A percentile compares a stretch with the other conserved stretches of the same genome.
phyloP scores from a whole-genome alignment of 1,140 invertebrate species.

The Anastrepha obliqua region DNA sequence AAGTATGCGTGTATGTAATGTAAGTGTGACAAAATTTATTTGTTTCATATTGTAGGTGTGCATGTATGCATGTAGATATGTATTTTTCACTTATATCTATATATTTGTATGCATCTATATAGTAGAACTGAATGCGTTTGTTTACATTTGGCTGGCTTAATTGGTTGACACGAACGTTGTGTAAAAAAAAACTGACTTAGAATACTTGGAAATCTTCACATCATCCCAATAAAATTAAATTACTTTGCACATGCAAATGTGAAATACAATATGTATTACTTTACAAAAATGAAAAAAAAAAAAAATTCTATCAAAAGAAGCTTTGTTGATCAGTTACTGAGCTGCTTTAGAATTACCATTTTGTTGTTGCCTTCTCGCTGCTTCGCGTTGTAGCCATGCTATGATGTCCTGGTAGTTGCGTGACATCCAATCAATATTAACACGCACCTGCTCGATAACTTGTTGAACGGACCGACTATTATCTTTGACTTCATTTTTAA shows the following conservation, averaged over 20 bases:
- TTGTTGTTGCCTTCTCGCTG: conserved; percentile 2
- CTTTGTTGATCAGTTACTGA: background rate
- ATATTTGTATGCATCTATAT: too few species aligned
- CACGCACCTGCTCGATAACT: conserved; percentile 84
- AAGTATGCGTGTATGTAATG: background rate
- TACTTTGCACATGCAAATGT: background rate
- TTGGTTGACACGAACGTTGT: background rate
- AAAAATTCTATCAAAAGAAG: background rate
- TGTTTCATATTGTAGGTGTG: too few species aligned
- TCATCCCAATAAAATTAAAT: background rate
- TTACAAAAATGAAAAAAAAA: conserved; percentile 8
- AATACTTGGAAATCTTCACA: conserved; percentile 20
- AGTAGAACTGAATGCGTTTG: background rate
- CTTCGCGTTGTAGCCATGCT: conserved; percentile 78
- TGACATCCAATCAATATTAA: conserved; percentile 88
- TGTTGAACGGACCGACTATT: conserved; percentile 85
- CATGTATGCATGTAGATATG: background rate
- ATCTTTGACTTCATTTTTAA: conserved; percentile 77
- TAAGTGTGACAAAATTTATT: background rate
- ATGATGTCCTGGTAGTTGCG: conserved; percentile 83
- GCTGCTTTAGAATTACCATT: background rate
- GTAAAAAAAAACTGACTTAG: background rate
- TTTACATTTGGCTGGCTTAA: background rate
- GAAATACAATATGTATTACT: background rate
- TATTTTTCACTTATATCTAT: background rate